phyloP scores from a whole-genome alignment of 2,113 vertebrate genomes.

The Echinops telfairi region DNA sequence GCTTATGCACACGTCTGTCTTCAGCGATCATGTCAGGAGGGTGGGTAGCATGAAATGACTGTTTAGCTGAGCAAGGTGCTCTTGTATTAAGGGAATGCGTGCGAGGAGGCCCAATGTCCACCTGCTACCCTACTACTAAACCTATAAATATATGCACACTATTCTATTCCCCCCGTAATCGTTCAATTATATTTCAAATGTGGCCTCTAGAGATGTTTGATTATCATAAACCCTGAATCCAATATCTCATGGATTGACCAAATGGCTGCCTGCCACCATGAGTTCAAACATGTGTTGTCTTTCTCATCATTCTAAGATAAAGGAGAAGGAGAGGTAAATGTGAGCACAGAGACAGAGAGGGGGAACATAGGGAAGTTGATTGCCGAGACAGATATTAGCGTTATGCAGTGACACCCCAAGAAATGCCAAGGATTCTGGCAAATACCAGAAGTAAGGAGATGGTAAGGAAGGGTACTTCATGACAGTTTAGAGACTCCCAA shows the following conservation, averaged over 20 bases:
- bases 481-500: not conserved
- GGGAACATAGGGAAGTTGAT: not conserved
- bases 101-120: too few species aligned
- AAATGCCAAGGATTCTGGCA: not conserved
- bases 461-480: not conserved
- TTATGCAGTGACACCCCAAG: not conserved
- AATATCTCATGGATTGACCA: not conserved
- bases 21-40: too few species aligned
- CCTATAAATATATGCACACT: too few species aligned
- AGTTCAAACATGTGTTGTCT: too few species aligned
- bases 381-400: not conserved
- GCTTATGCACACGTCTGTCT: too few species aligned
- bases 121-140: too few species aligned
- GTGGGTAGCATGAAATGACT: too few species aligned
- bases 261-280: too few species aligned
- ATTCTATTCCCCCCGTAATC: too few species aligned
- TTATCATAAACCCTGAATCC: not conserved
- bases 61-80: too few species aligned
- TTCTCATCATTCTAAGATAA: not conserved
- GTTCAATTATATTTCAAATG: too few species aligned
- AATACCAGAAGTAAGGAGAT: not conserved
- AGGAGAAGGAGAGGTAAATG: not conserved
- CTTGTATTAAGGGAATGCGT: too few species aligned
- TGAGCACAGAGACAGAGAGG: not conserved
- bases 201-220: not conserved